These are phyloP conservation scores for Mythimna impura DNA, from an alignment of 2,888 invertebrate species.

Conservation along the genomic window DNA sequence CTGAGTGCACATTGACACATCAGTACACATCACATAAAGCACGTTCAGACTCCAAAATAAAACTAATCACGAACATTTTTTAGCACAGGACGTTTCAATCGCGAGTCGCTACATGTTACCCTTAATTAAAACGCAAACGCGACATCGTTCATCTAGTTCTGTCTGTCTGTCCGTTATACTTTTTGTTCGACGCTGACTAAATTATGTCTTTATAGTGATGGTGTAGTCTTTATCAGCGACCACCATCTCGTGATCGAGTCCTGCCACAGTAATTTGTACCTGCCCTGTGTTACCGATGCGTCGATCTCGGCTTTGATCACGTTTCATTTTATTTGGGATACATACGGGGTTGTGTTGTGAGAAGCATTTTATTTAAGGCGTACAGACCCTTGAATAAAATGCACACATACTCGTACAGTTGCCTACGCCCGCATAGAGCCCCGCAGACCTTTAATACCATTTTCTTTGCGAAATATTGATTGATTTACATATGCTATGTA, in stretches of 20 bases:
- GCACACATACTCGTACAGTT: no score
- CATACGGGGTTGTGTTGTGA: constrained; percentile 41
- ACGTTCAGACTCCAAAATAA: constrained; percentile 63
- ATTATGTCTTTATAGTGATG: constrained; percentile 89
- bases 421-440: no score
- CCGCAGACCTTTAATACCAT: no score
- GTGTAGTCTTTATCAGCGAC: constrained; percentile 80
- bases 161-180: constrained; percentile 72
- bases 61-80: constrained; percentile 72
- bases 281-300: constrained; percentile 80
- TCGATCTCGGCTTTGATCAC: constrained; percentile 72
- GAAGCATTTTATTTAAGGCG: neutral
- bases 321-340: constrained; percentile 50
- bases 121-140: constrained; percentile 86
- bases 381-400: no score
- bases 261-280: constrained; percentile 87
- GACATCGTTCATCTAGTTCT: constrained; percentile 86
- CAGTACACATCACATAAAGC: constrained; percentile 55
- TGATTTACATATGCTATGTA: no score
- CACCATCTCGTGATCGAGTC: constrained; percentile 87
- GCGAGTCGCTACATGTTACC: constrained; percentile 78
- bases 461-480: no score
- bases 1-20: constrained; percentile 37
- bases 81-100: constrained; percentile 82
- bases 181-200: constrained; percentile 86